Evolutionary conservation across 2,888 invertebrate species (phyloP).

Genomic region (Parochlus steinenii): DNA sequence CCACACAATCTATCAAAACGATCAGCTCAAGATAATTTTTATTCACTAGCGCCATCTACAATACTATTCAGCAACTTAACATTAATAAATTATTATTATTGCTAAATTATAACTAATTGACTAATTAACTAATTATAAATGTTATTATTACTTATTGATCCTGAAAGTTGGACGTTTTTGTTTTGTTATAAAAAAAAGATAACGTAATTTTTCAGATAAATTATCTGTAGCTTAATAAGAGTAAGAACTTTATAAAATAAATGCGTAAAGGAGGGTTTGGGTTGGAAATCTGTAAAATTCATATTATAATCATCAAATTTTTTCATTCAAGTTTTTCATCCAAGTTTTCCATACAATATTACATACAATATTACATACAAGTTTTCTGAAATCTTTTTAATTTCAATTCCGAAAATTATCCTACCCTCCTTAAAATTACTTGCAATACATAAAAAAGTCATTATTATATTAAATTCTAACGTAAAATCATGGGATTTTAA

Average conservation of each 20-base stretch:
- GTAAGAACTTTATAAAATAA: too few relatives aligned
- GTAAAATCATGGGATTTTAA: conserved; percentile 11
- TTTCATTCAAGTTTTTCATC: background rate
- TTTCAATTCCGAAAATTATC: too few relatives aligned
- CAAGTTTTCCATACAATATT: background rate
- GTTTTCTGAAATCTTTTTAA: too few relatives aligned
- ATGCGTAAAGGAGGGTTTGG: too few relatives aligned
- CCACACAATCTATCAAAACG: conserved; percentile 10
- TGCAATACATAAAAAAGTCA: too few relatives aligned
- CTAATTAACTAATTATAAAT: conserved; percentile 6
- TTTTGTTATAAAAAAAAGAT: conserved; percentile 1
- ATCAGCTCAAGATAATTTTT: conserved; percentile 13
- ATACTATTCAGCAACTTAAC: background rate
- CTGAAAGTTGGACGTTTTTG: background rate
- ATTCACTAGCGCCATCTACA: conserved; percentile 5
- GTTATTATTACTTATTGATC: background rate
- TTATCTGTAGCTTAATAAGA: too few relatives aligned
- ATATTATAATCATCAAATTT: background rate
- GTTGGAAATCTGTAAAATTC: too few relatives aligned
- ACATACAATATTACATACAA: background rate
- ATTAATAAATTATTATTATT: too few relatives aligned
- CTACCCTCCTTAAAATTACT: too few relatives aligned
- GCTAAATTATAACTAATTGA: conserved; percentile 7
- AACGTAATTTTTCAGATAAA: conserved; percentile 5
- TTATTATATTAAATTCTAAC: too few relatives aligned